Base-by-base conservation (phyloP, 2,888 invertebrate genomes). In the Cylloceria caligata region DNA sequence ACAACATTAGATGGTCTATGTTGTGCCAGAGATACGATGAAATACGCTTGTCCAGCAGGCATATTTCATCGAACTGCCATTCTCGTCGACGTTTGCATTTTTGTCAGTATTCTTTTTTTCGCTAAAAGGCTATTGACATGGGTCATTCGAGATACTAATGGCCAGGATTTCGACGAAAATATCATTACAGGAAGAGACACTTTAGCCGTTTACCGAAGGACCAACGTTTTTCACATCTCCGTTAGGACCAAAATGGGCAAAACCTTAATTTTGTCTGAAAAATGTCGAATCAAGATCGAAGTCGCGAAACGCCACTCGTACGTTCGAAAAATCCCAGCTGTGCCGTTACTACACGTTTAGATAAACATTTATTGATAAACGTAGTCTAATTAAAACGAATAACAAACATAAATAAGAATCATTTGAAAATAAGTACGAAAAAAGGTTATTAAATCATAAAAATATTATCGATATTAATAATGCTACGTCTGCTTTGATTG, bases 11-110 rank as follows among this genome's bases (percentile, higher is more conserved):
- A 71, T 42, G 47, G 55, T 68, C 73, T 39, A 62, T 62, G 34
- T 69, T 52, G 9, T 24, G 34, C 39, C 42, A n/a, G 62, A 30
- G 30, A 42, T 60, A 30, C 49, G 60, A 69, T 75, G 24, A 55
- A 65, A 64, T 42, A 74, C 39, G 60, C 81, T 81, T 52, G 81
- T 7, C 80, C 80, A 80, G 76, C 81, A 67, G 71, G 76, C 52
- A 36, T 19, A 55, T 49, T 67, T 39, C 27, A 47, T 57, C 45
- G 30, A 72, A 71, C 36, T 19, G 45, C 30, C 24, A 34, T 68
- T 62, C 62, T 52, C 36, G 19, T 60, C 30, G 39, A 34, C 49
- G 60, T 19, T 52, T 45, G 45, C 19, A 13, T 39, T 47, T 21
- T 3, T n/a, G 13, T 45, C 5, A 3, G 30, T 11, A n/a, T 16